phyloP scores from a whole-genome alignment of 2,797 vertebrate species.

The Helicolenus hilgendorfi region DNA sequence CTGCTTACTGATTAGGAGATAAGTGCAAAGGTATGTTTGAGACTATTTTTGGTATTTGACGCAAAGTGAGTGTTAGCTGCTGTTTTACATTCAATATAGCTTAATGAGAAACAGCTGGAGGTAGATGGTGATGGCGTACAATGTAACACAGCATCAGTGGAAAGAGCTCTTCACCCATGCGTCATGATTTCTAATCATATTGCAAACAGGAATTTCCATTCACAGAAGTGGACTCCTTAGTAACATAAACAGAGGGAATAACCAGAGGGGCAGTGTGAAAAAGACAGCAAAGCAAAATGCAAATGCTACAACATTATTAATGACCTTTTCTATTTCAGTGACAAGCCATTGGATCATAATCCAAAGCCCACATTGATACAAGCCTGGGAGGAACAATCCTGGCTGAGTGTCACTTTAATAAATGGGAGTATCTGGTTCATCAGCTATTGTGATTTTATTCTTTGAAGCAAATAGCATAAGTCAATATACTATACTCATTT shows the following conservation, averaged over 20 bases:
- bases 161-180: background rate
- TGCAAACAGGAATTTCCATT: background rate
- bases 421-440: conserved; percentile 53
- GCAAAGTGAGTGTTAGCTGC: background rate
- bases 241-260: conserved; percentile 38
- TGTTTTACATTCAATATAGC: background rate
- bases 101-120: background rate
- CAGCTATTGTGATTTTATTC: conserved; percentile 43
- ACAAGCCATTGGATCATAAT: conserved; percentile 76
- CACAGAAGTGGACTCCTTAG: background rate
- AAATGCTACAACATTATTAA: conserved; percentile 71
- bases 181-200: background rate
- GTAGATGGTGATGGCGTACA: background rate
- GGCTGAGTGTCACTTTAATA: conserved; percentile 61
- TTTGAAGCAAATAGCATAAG: conserved; percentile 43
- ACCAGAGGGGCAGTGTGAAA: conserved; percentile 49
- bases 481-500: conserved; percentile 20
- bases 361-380: conserved; percentile 50
- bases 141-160: background rate
- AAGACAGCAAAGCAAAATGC: conserved; percentile 70
- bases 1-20: background rate
- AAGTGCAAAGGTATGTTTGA: background rate
- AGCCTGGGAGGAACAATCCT: conserved; percentile 53
- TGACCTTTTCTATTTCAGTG: conserved; percentile 76
- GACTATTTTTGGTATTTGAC: background rate